Percentiles rank a stretch among this genome's conserved stretches.
Evolutionary conservation across 2,113 vertebrate genomes (phyloP).

Genomic region (Corythornis madagascariensis): DNA sequence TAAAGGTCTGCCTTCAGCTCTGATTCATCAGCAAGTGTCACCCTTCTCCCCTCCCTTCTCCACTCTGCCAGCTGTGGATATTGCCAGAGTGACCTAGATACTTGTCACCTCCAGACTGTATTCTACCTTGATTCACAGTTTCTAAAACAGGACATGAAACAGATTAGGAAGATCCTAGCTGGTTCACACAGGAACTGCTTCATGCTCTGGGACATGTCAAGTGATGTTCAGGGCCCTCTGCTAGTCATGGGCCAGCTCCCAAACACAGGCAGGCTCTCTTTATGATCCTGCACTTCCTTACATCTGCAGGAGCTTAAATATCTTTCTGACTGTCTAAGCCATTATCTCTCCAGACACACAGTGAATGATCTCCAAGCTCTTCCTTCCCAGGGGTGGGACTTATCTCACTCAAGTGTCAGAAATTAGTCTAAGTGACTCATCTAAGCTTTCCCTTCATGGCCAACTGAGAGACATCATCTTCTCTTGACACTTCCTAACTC

Average conservation of each 20-base stretch:
- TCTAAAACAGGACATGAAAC: neutral
- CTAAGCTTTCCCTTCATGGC: neutral
- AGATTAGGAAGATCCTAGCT: neutral
- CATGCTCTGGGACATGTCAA: neutral
- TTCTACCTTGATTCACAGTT: slow-evolving; percentile 41
- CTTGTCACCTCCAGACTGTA: slow-evolving; percentile 4
- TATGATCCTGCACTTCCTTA: rapidly evolving
- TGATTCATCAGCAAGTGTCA: slow-evolving; percentile 5
- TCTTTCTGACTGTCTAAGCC: neutral
- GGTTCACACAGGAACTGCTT: neutral
- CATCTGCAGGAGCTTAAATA: neutral
- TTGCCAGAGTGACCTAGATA: slow-evolving; percentile 23
- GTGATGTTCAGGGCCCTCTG: neutral
- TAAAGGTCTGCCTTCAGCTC: slow-evolving; percentile 28
- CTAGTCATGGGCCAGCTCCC: neutral
- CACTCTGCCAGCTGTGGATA: slow-evolving; percentile 32
- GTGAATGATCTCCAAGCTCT: neutral
- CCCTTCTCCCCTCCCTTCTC: neutral
- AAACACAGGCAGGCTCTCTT: neutral
- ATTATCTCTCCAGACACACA: neutral
- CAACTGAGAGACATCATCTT: neutral
- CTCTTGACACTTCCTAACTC: neutral
- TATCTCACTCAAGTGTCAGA: neutral
- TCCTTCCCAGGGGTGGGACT: neutral
- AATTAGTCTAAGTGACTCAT: neutral